Percentiles rank a stretch among this genome's conserved stretches.
Conservation (phyloP, 2,888 invertebrate species). For the Selenia dentaria region DNA sequence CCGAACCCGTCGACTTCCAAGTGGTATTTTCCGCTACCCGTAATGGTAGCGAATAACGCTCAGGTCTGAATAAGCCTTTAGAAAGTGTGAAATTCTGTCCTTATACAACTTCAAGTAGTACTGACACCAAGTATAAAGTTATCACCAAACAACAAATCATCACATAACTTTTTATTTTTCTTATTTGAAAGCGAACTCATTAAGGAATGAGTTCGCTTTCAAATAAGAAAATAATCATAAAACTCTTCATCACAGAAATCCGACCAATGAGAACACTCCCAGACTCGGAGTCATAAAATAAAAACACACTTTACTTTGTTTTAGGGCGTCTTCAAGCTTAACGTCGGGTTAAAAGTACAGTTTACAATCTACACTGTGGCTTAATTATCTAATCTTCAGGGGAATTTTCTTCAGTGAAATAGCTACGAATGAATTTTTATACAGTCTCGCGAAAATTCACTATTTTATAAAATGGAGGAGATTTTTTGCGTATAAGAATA, state of each 20-base stretch:
- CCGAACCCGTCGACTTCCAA: no score
- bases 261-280: constrained; percentile 3
- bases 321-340: constrained; percentile 30
- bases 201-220: constrained; percentile 5
- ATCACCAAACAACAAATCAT: constrained; percentile 3
- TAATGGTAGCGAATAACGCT: no score
- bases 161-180: no score
- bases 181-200: no score
- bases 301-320: constrained; percentile 30
- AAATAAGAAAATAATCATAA: constrained; percentile 16
- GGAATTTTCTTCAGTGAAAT: constrained; percentile 33
- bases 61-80: no score
- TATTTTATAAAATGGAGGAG: no score
- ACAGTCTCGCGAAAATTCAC: constrained; percentile 18
- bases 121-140: background rate
- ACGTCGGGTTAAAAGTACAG: constrained; percentile 31
- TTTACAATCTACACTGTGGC: constrained; percentile 22
- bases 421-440: constrained; percentile 32
- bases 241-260: constrained; percentile 19
- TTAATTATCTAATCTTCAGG: constrained; percentile 32
- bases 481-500: no score
- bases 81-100: no score
- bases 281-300: constrained; percentile 23
- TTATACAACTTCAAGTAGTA: no score
- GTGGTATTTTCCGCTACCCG: no score